Evolutionary conservation across 1,140 invertebrate genomes (phyloP), one percentile per base, ranked within the genome.

Genomic region (Adelges cooleyi): DNA sequence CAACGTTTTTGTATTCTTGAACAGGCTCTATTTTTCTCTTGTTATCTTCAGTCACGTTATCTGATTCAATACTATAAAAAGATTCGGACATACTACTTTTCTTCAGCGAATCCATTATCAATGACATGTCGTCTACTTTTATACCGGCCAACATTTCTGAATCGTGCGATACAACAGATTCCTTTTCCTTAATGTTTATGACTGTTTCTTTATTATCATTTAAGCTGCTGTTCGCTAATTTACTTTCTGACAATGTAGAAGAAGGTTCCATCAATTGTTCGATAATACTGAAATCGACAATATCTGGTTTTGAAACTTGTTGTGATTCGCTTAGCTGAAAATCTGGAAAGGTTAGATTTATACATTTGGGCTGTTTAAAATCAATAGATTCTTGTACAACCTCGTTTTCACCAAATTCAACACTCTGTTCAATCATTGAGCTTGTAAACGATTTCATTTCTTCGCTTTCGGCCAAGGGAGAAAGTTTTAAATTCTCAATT

Each of bases 61-160:
- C 27, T 2, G 22, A 48, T 48, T 62, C 56, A 22, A 62, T 62
- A 62, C 56, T 62, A 17, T 62, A 42, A 62, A 62, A 62, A 29
- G 56, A 62, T 22, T 62, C 56, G 10, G 11, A 15, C 20, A 29
- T 22, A 27, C 25, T 44, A 33, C 56, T 62, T n/a, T 48, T 62
- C 6, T 48, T 25, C 20, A 25, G 25, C 1, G 42, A 33, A 20
- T 62, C 56, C 18, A 33, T 33, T 6, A 62, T 9, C 27, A 56
- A 23, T 13, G 56, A 62, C 33, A 22, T 15, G 46, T 62, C 42
- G 9, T 33, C 20, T 18, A 62, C 29, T 8, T 62, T 40, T 18
- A 62, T 22, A 62, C 46, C 56, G 46, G 38, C 46, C 22, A 62
- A 29, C 1, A 48, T 27, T 62, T 56, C 22, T 10, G 17, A 29